Conservation (phyloP, 23 tunicate species). For the Ascidia mentula region DNA sequence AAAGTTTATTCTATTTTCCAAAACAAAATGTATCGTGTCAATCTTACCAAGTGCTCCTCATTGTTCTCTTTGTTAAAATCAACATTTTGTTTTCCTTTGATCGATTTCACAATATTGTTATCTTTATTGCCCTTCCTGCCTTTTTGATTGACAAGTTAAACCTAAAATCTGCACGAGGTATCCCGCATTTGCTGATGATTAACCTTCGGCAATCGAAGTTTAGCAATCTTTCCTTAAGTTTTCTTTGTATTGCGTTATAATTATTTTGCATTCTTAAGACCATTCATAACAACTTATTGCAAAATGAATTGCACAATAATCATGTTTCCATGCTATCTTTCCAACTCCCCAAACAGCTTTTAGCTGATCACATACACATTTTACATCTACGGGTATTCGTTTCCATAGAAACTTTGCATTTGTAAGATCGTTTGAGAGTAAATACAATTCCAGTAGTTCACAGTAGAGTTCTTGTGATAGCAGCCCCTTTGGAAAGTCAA, state of each 20-base stretch:
- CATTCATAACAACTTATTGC: slow-evolving; percentile 49
- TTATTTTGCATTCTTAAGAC: slow-evolving; percentile 32
- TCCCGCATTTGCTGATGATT: slow-evolving; percentile 28
- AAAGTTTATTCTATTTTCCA: slow-evolving; percentile 55
- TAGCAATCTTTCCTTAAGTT: slow-evolving; percentile 38
- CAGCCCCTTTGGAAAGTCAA: slow-evolving; percentile 53
- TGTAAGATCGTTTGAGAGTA: slow-evolving; percentile 34
- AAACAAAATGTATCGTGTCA: slow-evolving; percentile 63
- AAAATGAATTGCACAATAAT: slow-evolving; percentile 40
- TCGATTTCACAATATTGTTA: slow-evolving; percentile 28
- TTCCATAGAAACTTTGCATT: slow-evolving; percentile 74
- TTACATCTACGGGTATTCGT: slow-evolving; percentile 53
- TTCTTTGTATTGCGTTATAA: slow-evolving; percentile 28
- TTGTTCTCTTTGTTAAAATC: slow-evolving; percentile 19
- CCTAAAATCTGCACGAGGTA: slow-evolving; percentile 37
- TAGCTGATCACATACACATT: slow-evolving; percentile 26
- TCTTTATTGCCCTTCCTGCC: slow-evolving; percentile 33
- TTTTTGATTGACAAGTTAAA: slow-evolving; percentile 3
- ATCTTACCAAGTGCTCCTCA: slow-evolving; percentile 47
- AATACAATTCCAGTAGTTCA: slow-evolving; percentile 63
- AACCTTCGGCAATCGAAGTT: slow-evolving; percentile 46
- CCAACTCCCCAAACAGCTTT: slow-evolving; percentile 73
- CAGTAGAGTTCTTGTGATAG: slow-evolving; percentile 47
- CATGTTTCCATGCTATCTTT: slow-evolving; percentile 49
- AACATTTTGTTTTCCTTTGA: not conserved